Base-by-base conservation (phyloP, 1,140 invertebrate genomes). In the Calephelis virginiensis region DNA sequence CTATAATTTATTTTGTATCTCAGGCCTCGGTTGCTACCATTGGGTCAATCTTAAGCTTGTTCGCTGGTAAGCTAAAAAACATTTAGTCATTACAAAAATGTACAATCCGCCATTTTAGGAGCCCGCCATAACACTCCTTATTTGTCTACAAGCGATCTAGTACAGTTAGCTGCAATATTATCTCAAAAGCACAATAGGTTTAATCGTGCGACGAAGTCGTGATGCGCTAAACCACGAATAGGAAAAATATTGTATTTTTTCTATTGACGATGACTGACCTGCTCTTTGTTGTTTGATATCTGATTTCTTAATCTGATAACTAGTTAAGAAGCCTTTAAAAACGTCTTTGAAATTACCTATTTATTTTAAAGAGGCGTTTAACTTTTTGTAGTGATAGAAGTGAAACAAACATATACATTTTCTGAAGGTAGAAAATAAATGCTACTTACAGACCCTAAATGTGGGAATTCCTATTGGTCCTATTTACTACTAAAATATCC, bases 151-250 rank as follows among this genome's bases (percentile, higher is more conserved):
- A 73, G 69, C 77, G 73, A 80, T 83, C 75, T 73, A 65, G 74
- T 86, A 86, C 83, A 84, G 83, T 86, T 86, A 86, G 68, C 67
- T 69, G 78, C 78, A 81, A 82, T 80, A 80, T 80, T 75, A 79
- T 83, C 79, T 77, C 66, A 64, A 61, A 73, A 74, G 73, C 72
- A 83, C 81, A 86, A 85, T 81, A 79, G 78, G 70, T 75, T 76
- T 80, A 82, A 83, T 84, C 83, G 83, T 86, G 83, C 79, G 72
- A 80, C 77, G 63, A 67, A 74, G 78, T 86, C 84, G 82, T 86
- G 84, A 84, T 61, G 71, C 74, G 74, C 48, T 71, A 74, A 64
- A 50, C 64, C 67, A 53, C 70, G 62, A 74, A 64, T 68, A 66
- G 66, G 65, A 73, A 69, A 14, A 60, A 49, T 61, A 40, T 53